These are phyloP conservation scores for Himantopus leucocephalus DNA, from an alignment of 2,113 vertebrate species.

Conservation along the genomic window DNA sequence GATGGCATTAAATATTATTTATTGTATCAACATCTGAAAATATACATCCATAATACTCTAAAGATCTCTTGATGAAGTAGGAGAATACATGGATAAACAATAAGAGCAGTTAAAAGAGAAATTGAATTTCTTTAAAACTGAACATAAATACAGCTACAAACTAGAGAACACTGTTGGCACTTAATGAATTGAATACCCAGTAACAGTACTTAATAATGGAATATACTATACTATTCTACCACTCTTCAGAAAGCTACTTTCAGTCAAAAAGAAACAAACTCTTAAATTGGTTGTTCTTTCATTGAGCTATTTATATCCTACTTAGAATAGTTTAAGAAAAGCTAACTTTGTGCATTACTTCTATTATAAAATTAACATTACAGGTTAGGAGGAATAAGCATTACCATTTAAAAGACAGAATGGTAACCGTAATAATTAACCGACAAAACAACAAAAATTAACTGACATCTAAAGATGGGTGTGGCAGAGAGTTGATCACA, in stretches of 20 bases:
- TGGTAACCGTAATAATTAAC: neutral
- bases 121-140: neutral
- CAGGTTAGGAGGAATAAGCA: neutral
- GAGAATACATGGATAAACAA: neutral
- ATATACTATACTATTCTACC: neutral
- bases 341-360: neutral
- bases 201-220: neutral
- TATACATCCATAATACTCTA: neutral
- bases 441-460: neutral
- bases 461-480: neutral
- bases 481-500: neutral
- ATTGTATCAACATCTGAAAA: neutral
- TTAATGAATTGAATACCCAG: neutral
- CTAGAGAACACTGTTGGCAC: neutral
- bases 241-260: neutral
- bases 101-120: neutral
- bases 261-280: neutral
- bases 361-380: neutral
- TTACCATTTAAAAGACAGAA: neutral
- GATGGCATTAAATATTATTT: neutral
- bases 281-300: neutral
- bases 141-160: neutral
- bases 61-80: neutral
- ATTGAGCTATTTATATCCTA: neutral
- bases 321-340: neutral